phyloP scores from a whole-genome alignment of 1,140 invertebrate species.

The Calephelis nemesis region DNA sequence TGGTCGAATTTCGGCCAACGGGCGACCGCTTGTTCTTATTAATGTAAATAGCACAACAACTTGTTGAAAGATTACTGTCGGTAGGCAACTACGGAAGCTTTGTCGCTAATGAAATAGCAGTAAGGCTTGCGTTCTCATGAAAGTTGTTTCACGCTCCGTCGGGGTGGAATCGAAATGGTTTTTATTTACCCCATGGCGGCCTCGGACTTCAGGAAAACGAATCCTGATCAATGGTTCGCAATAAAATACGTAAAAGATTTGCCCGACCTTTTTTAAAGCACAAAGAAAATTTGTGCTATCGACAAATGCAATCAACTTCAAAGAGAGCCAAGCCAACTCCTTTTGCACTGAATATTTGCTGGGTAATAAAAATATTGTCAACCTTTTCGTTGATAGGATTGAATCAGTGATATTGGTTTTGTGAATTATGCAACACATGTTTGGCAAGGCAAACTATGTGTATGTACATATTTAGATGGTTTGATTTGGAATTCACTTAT shows the following conservation, averaged over 20 bases:
- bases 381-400: no score
- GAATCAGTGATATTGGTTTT: neutral
- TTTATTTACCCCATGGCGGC: constrained; percentile 28
- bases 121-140: constrained; percentile 25
- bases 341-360: neutral
- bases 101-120: constrained; percentile 22
- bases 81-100: constrained; percentile 13
- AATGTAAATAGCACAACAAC: constrained; percentile 17
- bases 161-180: constrained; percentile 24
- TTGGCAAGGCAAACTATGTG: no score
- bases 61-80: constrained; percentile 16
- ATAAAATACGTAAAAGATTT: constrained; percentile 22
- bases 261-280: constrained; percentile 5
- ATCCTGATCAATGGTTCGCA: constrained; percentile 18
- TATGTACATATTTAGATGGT: no score
- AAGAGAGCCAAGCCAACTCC: neutral
- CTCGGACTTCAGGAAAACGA: constrained; percentile 18
- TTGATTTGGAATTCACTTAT: no score
- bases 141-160: constrained; percentile 29
- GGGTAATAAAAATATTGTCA: no score
- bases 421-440: neutral
- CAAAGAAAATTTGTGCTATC: constrained; percentile 7
- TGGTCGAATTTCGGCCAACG: no score
- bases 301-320: neutral
- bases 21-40: neutral